These are phyloP conservation scores for Aphidius gifuensis DNA, from an alignment of 1,140 invertebrate species.

Conservation along the genomic window DNA sequence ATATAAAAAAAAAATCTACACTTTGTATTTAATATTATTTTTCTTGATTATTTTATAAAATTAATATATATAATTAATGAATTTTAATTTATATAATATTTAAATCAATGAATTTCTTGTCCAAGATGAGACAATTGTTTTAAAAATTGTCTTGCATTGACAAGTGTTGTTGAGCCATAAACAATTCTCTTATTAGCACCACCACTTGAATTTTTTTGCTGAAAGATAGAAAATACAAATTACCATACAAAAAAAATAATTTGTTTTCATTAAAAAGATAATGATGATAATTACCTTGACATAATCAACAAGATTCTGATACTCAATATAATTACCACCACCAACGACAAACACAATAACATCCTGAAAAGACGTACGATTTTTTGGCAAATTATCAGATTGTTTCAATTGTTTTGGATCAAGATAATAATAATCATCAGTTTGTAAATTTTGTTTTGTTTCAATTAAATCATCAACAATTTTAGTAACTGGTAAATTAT, in stretches of 20 bases:
- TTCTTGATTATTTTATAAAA: constrained; percentile 15
- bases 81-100: not conserved
- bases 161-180: constrained; percentile 91
- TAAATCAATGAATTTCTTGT: constrained; percentile 65
- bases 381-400: constrained; percentile 65
- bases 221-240: constrained; percentile 35
- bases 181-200: constrained; percentile 78
- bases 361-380: constrained; percentile 74
- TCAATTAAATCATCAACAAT: constrained; percentile 92
- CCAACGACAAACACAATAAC: constrained; percentile 96
- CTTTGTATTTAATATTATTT: not conserved
- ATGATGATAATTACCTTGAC: constrained; percentile 64
- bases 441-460: constrained; percentile 72
- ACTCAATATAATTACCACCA: constrained; percentile 99
- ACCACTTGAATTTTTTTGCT: constrained; percentile 67
- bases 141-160: constrained; percentile 89
- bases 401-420: constrained; percentile 87
- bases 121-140: constrained; percentile 80
- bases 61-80: constrained; percentile 18
- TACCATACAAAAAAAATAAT: constrained; percentile 9
- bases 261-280: constrained; percentile 56
- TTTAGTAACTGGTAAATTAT: constrained; percentile 89
- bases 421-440: constrained; percentile 86
- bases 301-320: constrained; percentile 96
- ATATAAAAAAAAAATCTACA: not conserved